Evolutionary conservation across 2,797 vertebrate species (phyloP).

Genomic region (Lacerta viridis): DNA sequence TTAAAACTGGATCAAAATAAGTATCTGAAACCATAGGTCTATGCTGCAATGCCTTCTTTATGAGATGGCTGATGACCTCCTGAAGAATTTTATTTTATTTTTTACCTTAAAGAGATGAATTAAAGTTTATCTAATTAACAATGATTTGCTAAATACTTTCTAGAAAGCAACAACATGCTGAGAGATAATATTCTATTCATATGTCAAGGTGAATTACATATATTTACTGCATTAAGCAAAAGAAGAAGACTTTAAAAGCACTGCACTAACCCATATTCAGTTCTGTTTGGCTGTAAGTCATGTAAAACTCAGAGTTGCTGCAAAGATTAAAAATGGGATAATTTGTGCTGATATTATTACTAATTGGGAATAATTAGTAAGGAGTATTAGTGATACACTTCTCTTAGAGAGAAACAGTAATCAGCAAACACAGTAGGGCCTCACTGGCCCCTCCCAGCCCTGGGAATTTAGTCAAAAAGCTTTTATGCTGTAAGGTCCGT

Average conservation of each 20-base stretch:
- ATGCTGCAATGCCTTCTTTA: slow-evolving; percentile 69
- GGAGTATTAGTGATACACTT: background rate
- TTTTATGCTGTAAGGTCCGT: background rate
- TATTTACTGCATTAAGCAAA: slow-evolving; percentile 74
- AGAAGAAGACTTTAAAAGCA: slow-evolving; percentile 55
- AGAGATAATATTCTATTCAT: slow-evolving; percentile 69
- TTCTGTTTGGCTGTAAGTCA: no score
- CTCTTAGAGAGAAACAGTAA: background rate
- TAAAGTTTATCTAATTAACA: slow-evolving; percentile 75
- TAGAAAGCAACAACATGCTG: slow-evolving; percentile 69
- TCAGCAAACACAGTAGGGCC: background rate
- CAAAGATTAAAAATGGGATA: background rate
- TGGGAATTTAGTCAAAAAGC: background rate
- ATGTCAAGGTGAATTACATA: slow-evolving; percentile 69
- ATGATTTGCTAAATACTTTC: slow-evolving; percentile 72
- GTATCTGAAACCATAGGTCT: slow-evolving; percentile 69
- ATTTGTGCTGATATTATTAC: background rate
- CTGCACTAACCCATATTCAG: background rate
- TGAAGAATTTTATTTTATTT: slow-evolving; percentile 70
- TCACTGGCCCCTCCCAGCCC: background rate
- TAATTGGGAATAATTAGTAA: background rate
- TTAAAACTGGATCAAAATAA: slow-evolving; percentile 76
- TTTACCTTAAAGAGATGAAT: slow-evolving; percentile 76
- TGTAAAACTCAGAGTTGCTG: background rate
- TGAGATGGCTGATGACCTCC: slow-evolving; percentile 72